Evolutionary conservation across 2,113 vertebrate genomes (phyloP).

Genomic region (Aegotheles bennettii): DNA sequence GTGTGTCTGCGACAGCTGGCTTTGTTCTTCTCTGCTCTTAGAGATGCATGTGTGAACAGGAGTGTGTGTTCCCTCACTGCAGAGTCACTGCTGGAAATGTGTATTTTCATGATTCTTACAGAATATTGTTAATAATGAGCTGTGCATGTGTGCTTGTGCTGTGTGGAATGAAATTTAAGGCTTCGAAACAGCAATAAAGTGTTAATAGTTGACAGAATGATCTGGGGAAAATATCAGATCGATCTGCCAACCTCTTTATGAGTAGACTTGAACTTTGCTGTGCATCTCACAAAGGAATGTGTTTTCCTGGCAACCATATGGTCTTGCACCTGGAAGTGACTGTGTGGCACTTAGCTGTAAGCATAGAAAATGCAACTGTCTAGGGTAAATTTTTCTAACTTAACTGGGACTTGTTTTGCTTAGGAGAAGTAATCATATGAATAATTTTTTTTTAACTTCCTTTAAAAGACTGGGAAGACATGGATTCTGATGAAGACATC

Average conservation of each 20-base stretch:
- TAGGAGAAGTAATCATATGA: neutral
- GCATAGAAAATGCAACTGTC: neutral
- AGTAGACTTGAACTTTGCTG: neutral
- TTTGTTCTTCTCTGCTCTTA: neutral
- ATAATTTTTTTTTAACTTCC: neutral
- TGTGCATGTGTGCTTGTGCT: neutral
- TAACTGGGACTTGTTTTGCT: neutral
- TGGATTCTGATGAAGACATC: conserved; percentile 72
- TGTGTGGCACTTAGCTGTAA: neutral
- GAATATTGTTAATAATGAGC: neutral
- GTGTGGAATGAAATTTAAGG: neutral
- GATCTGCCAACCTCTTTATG: neutral
- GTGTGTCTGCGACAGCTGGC: neutral
- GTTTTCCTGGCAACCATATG: neutral
- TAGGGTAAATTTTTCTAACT: neutral
- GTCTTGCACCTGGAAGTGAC: neutral
- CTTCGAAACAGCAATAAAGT: neutral
- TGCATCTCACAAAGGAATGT: neutral
- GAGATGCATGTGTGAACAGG: neutral
- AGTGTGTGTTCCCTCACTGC: neutral
- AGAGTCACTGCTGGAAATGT: neutral
- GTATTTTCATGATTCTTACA: neutral
- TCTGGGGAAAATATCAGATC: neutral
- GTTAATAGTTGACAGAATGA: neutral
- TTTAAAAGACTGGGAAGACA: conserved; percentile 86